Evolutionary conservation across 2,888 invertebrate species (phyloP).

Genomic region (Pherbina coryleti): DNA sequence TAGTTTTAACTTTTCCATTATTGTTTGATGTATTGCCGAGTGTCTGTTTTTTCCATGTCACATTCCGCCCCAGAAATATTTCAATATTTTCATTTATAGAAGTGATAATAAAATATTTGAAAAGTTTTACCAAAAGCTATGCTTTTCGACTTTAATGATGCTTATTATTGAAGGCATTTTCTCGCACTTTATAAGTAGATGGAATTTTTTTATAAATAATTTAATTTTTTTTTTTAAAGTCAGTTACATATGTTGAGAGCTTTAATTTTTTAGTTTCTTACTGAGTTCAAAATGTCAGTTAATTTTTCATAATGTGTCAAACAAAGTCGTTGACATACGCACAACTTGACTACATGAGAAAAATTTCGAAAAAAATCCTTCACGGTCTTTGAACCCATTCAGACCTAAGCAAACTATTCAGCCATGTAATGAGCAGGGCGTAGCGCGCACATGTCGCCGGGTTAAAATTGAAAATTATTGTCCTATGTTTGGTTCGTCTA

Average conservation of each 20-base stretch:
- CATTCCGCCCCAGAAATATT: too few relatives aligned
- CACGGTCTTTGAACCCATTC: not conserved
- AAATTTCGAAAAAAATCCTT: not conserved
- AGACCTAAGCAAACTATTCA: not conserved
- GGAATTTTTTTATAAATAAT: not conserved
- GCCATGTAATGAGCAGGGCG: not conserved
- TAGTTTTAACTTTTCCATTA: not conserved
- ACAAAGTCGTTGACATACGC: slow-evolving; percentile 6
- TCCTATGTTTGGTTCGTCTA: not conserved
- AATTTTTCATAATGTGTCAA: slow-evolving; percentile 10
- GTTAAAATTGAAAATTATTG: not conserved
- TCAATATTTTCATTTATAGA: too few relatives aligned
- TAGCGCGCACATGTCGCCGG: slow-evolving; percentile 1
- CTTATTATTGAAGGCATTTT: not conserved
- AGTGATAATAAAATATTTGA: too few relatives aligned
- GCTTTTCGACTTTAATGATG: not conserved
- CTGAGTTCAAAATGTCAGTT: not conserved
- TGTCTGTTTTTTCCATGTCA: too few relatives aligned
- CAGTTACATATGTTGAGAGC: too few relatives aligned
- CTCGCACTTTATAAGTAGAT: not conserved
- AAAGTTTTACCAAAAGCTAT: too few relatives aligned
- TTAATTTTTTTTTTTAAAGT: too few relatives aligned
- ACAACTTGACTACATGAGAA: not conserved
- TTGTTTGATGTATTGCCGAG: slow-evolving; percentile 21
- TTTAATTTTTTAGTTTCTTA: not conserved